These are phyloP conservation scores for Hiodon tergisus DNA, from an alignment of 2,113 vertebrate species.

Conservation along the genomic window DNA sequence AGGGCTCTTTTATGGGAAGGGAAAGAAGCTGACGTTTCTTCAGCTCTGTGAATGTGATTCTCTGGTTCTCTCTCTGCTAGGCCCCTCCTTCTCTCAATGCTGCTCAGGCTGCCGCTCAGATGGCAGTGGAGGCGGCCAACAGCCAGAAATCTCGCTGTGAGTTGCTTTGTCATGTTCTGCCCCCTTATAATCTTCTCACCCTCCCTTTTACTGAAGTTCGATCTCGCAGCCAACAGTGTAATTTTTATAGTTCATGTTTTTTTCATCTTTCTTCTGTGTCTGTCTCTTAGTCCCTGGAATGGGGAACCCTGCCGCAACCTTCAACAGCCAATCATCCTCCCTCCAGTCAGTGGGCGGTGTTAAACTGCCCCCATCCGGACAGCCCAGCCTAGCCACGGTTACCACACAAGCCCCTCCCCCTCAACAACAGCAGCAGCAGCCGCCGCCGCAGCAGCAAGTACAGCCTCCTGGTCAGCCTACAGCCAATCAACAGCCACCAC, in stretches of 20 bases:
- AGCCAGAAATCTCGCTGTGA: constrained; percentile 79
- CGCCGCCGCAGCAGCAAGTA: constrained; percentile 38
- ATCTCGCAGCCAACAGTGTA: no score
- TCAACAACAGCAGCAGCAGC: constrained; percentile 43
- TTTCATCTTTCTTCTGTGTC: background rate
- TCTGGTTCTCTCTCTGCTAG: constrained; percentile 17
- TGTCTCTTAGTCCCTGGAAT: constrained; percentile 46
- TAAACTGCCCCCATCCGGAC: constrained; percentile 56
- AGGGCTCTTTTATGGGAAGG: no score
- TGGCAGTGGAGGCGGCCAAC: constrained; percentile 74
- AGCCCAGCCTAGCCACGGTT: constrained; percentile 71
- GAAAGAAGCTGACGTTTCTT: constrained; percentile 13
- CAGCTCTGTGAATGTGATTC: background rate
- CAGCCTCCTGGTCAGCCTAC: constrained; percentile 48
- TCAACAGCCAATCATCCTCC: constrained; percentile 55
- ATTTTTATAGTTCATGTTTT: background rate
- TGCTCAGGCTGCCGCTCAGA: constrained; percentile 76
- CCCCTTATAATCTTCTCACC: background rate
- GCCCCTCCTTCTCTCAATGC: constrained; percentile 50
- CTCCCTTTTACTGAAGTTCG: background rate
- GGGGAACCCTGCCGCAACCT: constrained; percentile 52
- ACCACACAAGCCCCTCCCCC: constrained; percentile 61
- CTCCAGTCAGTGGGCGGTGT: constrained; percentile 43
- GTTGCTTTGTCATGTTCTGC: constrained; percentile 35
- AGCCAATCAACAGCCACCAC: constrained; percentile 50